Base-by-base conservation (phyloP, 2,113 vertebrate species). In the Myiozetetes cayanensis region DNA sequence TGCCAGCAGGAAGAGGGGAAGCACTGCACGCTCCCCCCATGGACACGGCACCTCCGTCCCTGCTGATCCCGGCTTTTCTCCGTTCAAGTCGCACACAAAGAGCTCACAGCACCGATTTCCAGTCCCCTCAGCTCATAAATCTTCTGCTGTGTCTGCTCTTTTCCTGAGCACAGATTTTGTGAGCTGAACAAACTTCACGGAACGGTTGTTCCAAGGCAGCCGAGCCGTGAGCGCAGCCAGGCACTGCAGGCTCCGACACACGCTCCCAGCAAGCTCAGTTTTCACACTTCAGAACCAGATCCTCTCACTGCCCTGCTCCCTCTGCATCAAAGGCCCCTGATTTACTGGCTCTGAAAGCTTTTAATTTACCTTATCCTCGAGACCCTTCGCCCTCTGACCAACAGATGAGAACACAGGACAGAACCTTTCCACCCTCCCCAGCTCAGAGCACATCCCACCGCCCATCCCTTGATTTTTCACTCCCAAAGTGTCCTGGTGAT, bases 101-200 rank as follows among this genome's bases (percentile, higher is more conserved):
- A 61, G 82, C 68, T 80, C 75, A 16, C 19, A 31, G 79, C 2
- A 2, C 68, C 68, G 56, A 65, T 68, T 89, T 86, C 72, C 79
- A 86, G 66, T 80, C 74, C 18, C 37, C 76, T 90, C 85, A 92
- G 93, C 61, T 68, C 84, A 56, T 92, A 81, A 95, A 89, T 75
- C 93, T 81, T 37, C 70, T 0, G 12, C 67, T 7, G 30, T 4
- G 68, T 19, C 67, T 95, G 88, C 37, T 89, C 95, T 75, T 86
- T 78, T 18, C 39, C 88, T 95, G 94, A 92, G 86, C 68, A 56
- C 28, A 78, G 14, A 65, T 61, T 90, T 94, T 92, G 56, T 56
- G 90, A 96, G 88, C 73, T 94, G 94, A 74, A 89, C 46, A 93
- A 93, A 93, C 88, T 93, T 94, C 12, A 71, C 1, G 25, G 88